Evolutionary conservation across 2,113 vertebrate species (phyloP).

Genomic region (Cyprinodon brontotheroides): DNA sequence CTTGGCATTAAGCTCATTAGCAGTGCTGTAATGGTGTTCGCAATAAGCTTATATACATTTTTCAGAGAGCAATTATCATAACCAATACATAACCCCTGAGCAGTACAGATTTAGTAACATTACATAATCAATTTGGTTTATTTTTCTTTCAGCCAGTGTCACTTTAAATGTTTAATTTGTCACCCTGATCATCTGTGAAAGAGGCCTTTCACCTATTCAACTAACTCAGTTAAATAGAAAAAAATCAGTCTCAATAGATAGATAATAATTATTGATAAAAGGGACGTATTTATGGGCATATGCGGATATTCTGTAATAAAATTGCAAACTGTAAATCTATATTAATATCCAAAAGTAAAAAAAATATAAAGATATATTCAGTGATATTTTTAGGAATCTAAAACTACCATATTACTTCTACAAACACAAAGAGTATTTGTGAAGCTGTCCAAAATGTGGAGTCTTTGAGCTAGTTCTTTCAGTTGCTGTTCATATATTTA

Average conservation of each 20-base stretch:
- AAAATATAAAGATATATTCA: background rate
- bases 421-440: background rate
- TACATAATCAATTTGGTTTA: background rate
- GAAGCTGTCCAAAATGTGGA: background rate
- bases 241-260: constrained; percentile 35
- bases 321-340: background rate
- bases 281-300: constrained; percentile 14
- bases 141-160: background rate
- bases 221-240: constrained; percentile 34
- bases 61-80: background rate
- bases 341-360: background rate
- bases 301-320: background rate
- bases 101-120: background rate
- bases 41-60: too few species aligned
- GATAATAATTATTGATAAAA: constrained; percentile 27
- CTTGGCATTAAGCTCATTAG: background rate
- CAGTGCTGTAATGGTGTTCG: background rate
- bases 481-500: background rate
- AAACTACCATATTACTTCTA: background rate
- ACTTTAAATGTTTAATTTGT: background rate
- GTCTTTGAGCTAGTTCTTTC: background rate
- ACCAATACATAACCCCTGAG: background rate
- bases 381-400: background rate
- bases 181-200: background rate
- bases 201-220: constrained; percentile 7